These are phyloP conservation scores for Setophaga petechia DNA, from an alignment of 2,113 vertebrate species.

Conservation along the genomic window DNA sequence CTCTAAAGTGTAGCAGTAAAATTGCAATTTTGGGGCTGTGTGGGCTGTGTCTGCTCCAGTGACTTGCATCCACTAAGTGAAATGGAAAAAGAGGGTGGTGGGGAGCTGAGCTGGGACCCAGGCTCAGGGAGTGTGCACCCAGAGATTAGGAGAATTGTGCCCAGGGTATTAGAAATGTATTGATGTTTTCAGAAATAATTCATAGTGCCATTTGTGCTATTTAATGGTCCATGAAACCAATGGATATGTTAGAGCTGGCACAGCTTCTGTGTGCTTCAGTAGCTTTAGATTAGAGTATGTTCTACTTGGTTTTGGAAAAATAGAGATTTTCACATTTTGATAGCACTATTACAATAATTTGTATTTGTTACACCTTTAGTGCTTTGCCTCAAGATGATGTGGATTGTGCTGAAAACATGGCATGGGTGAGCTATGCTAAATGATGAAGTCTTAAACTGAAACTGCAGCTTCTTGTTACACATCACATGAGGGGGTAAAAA, in stretches of 20 bases:
- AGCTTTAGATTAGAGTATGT: slow-evolving; percentile 28
- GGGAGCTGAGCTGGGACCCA: neutral
- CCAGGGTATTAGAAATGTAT: neutral
- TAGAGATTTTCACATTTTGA: neutral
- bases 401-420: neutral
- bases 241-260: neutral
- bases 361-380: neutral
- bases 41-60: neutral
- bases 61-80: neutral
- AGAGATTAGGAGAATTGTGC: neutral
- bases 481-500: neutral
- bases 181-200: neutral
- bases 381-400: neutral
- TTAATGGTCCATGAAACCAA: slow-evolving; percentile 13
- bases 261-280: slow-evolving; percentile 30
- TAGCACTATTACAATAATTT: neutral
- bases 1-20: neutral
- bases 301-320: neutral
- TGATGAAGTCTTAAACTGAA: neutral
- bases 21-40: neutral
- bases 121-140: neutral
- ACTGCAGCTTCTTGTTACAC: neutral
- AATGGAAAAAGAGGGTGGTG: neutral
- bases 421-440: neutral
- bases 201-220: slow-evolving; percentile 8